Base-by-base conservation (phyloP, 1,140 invertebrate species). In the Drosophila pruinosa region DNA sequence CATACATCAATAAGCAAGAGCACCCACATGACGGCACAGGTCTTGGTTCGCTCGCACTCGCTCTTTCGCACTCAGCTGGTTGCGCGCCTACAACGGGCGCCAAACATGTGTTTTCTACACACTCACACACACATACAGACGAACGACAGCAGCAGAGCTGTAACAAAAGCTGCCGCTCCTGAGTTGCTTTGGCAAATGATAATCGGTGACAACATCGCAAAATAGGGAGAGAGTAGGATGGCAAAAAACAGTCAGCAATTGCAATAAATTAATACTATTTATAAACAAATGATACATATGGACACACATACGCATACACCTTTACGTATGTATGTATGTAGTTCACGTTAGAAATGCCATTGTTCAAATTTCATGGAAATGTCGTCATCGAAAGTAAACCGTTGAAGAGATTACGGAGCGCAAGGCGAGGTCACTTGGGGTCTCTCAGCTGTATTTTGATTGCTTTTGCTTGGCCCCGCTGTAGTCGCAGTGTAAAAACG, bases 91-190 rank as follows among this genome's bases (percentile, higher is more conserved):
- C 59, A 63, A 70, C 54, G 73, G 81, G 81, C 81, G 81, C 81
- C 74, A 88, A 86, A 86, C 81, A 86, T 86, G 81, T 86, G 81
- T 86, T 86, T 73, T 58, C 59, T 61, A 72, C 56, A 72, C 56
- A 61, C 63, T 53, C 52, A 52, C 53, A 53, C 43, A 24, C 53
- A 52, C 65, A 61, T 38, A 41, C 21, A 48, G 15, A 6, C 15
- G 14, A 12, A 22, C 24, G n/a, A 17, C 10, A 22, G 10, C 12
- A 15, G 10, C 4, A 4, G 28, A 48, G 21, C 53, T 67, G 28
- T 54, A 54, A 54, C 34, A 54, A 54, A 54, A 39, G 52, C 50
- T 52, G 28, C 17, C 19, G 41, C 41, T 43, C 41, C n/a, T n/a
- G n/a, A n/a, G n/a, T n/a, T n/a, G n/a, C n/a, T n/a, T 21, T 28